Evolutionary conservation across 1,140 invertebrate species (phyloP).

Genomic region (Euwallacea fornicatus): DNA sequence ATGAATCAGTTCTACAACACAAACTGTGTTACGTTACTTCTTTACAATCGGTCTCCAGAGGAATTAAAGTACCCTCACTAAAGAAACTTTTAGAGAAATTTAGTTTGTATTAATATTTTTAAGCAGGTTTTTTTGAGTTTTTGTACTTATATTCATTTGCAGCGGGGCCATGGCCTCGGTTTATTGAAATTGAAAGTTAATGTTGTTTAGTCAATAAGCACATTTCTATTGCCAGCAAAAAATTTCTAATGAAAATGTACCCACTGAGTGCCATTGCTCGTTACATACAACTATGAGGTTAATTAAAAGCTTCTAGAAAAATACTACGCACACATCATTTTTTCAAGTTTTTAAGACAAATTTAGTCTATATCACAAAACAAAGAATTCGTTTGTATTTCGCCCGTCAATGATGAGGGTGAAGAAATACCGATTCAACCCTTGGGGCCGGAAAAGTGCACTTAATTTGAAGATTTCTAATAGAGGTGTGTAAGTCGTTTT

Average conservation of each 20-base stretch:
- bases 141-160: too few relatives aligned
- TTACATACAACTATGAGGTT: constrained; percentile 18
- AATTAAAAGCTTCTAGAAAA: constrained; percentile 33
- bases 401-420: background rate
- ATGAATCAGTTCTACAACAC: constrained; percentile 35
- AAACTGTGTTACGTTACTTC: constrained; percentile 20
- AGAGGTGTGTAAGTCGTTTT: too few relatives aligned
- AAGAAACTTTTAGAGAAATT: too few relatives aligned
- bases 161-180: too few relatives aligned
- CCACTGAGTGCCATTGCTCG: constrained; percentile 11
- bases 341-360: constrained; percentile 23
- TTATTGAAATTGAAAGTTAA: too few relatives aligned
- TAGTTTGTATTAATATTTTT: too few relatives aligned
- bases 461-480: too few relatives aligned
- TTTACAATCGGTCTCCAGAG: too few relatives aligned
- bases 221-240: constrained; percentile 18
- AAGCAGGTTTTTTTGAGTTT: too few relatives aligned
- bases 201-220: background rate
- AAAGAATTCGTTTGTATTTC: background rate
- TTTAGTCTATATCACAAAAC: constrained; percentile 30
- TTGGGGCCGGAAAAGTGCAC: background rate
- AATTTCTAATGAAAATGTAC: constrained; percentile 6
- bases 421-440: background rate
- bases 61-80: too few relatives aligned
- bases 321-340: constrained; percentile 30